Evolutionary conservation across 2,888 invertebrate species (phyloP), one percentile per base, ranked within the genome.

Genomic region (Ernsta delagoae): DNA sequence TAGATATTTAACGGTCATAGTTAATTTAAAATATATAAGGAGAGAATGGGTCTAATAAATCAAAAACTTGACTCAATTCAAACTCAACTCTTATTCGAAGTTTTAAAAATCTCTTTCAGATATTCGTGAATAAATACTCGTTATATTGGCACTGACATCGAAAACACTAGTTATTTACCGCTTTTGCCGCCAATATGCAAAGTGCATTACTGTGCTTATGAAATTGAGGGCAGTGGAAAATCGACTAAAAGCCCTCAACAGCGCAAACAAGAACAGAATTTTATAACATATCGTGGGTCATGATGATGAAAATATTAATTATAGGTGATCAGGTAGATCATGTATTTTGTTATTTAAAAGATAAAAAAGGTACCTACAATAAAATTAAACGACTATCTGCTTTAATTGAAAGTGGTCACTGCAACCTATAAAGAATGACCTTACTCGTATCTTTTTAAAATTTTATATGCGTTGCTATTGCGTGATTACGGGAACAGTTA

Each of bases 201-300:
- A 67, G 60, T 67, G 61, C 61, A 67, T 61, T 61, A 61, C 67
- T 56, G 34, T 66, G 54, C 59, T 66, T 66, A 60, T 61, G 56
- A 67, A 67, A 67, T 67, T 61, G 61, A 61, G 56, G 67, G 45
- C 67, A 61, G 61, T 61, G 67, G 61, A 56, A 67, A 67, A 67
- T 61, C 24, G 61, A 61, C 67, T 61, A 61, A 67, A 61, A 67
- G 67, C 61, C 48, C 45, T 61, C 54, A 34, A 11, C 12, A 60
- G 9, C 53, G 61, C 56, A 61, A 56, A 66, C 60, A 66, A 66
- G 57, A 41, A 53, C 41, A 53, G 59, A 59, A 24, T 59, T 36
- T 59, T 8, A n/a, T n/a, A 34, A 53, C 24, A 12, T 48, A 48
- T 9, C 45, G 45, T 45, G 45, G 4, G 41, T 45, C 45, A 50